Conservation (phyloP, 2,888 invertebrate genomes). For the Phrixothrix hirtus region DNA sequence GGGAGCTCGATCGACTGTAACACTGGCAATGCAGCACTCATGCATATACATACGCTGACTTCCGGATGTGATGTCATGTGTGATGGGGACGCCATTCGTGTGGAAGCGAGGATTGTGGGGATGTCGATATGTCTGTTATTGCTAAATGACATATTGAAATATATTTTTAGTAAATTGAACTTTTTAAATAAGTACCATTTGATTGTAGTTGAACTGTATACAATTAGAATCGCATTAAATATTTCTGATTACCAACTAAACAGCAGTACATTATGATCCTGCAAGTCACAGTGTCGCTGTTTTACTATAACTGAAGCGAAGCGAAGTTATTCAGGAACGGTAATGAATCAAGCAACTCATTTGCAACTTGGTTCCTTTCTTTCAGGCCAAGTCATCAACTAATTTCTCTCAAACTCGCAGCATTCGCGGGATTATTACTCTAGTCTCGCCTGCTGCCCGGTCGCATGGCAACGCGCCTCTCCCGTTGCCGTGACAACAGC, state of each 20-base stretch:
- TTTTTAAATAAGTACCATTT: too few relatives aligned
- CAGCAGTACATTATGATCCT: too few relatives aligned
- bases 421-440: conserved; percentile 52
- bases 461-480: conserved; percentile 48
- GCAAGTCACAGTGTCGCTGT: conserved; percentile 16
- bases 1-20: conserved; percentile 55
- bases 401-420: conserved; percentile 53
- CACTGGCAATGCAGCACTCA: conserved; percentile 53
- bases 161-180: too few relatives aligned
- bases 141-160: too few relatives aligned
- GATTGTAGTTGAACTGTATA: too few relatives aligned
- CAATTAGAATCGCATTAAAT: too few relatives aligned
- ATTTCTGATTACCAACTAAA: too few relatives aligned
- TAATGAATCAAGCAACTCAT: conserved; percentile 52
- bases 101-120: conserved; percentile 48
- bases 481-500: conserved; percentile 44
- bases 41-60: conserved; percentile 52
- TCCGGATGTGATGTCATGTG: conserved; percentile 53
- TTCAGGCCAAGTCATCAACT: conserved; percentile 54
- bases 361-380: conserved; percentile 54
- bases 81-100: conserved; percentile 52
- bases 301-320: conserved; percentile 17
- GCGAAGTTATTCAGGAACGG: conserved; percentile 39
- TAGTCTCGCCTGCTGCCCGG: conserved; percentile 40
- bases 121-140: conserved; percentile 47